These are phyloP conservation scores for Caerostris extrusa DNA, from an alignment of 1,140 invertebrate species.

Conservation along the genomic window DNA sequence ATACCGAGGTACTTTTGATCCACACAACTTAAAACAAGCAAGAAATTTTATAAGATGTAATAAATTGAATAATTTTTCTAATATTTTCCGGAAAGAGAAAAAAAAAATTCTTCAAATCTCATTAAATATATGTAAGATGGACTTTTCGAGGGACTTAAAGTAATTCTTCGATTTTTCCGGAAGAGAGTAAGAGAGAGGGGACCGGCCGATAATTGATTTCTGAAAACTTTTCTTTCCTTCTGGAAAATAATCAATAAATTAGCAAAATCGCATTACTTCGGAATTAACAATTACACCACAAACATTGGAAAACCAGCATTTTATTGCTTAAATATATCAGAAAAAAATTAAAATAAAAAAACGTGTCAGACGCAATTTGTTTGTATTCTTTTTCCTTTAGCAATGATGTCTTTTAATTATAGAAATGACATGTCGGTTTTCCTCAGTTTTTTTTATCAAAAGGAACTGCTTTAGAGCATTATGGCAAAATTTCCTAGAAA, in stretches of 20 bases:
- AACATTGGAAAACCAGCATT: not conserved
- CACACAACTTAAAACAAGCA: too few species aligned
- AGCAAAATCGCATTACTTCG: not conserved
- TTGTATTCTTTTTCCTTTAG: not conserved
- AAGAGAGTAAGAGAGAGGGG: too few species aligned
- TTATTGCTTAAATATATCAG: not conserved
- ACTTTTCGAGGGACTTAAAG: conserved; percentile 1
- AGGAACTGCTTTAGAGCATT: not conserved
- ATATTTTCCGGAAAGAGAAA: too few species aligned
- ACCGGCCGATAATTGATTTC: not conserved
- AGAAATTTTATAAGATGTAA: too few species aligned
- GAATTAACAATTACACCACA: not conserved
- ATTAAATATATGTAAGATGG: not conserved
- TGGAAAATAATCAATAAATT: too few species aligned
- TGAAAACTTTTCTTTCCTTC: not conserved
- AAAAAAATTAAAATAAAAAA: too few species aligned
- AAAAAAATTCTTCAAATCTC: not conserved
- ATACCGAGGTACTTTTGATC: too few species aligned
- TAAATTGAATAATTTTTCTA: too few species aligned
- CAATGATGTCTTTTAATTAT: not conserved
- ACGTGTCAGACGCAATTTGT: not conserved
- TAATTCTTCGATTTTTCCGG: not conserved
- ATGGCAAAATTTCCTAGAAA: not conserved
- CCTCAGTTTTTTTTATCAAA: not conserved
- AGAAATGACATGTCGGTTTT: not conserved